A percentile compares a stretch with the other conserved stretches of the same genome.
Conservation (phyloP, 2,797 vertebrate genomes). For the Parotocinclus haroldoi region DNA sequence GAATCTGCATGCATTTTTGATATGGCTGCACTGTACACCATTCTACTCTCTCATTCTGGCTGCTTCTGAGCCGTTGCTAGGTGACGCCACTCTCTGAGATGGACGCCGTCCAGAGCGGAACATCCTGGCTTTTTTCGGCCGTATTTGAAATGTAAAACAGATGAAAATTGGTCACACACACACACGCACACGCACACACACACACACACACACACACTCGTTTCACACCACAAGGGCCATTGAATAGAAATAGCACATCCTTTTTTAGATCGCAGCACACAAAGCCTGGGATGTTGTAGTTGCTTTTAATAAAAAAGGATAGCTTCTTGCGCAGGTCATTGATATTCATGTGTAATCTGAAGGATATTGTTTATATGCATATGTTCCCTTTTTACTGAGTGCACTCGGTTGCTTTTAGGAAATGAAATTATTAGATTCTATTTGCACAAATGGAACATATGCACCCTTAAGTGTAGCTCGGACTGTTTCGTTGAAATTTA, state of each 20-base stretch:
- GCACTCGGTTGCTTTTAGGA: too few relatives aligned
- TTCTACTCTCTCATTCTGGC: too few relatives aligned
- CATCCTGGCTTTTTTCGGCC: conserved; percentile 54
- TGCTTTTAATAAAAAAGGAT: conserved; percentile 4
- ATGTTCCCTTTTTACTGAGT: not conserved
- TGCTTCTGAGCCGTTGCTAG: conserved; percentile 66
- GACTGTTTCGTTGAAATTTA: too few relatives aligned
- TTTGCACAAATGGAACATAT: too few relatives aligned
- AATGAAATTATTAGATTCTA: too few relatives aligned
- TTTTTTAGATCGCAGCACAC: conserved; percentile 18
- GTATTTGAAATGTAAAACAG: conserved; percentile 69
- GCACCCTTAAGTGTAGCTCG: too few relatives aligned
- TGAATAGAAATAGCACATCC: conserved; percentile 46
- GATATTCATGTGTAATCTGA: not conserved
- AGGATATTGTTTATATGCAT: not conserved
- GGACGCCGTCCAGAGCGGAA: conserved; percentile 52
- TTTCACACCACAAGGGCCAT: conserved; percentile 55
- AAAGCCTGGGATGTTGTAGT: conserved; percentile 10
- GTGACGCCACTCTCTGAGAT: conserved; percentile 69
- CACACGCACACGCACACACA: conserved; percentile 60
- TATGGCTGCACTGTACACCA: too few relatives aligned
- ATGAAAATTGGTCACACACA: conserved; percentile 58
- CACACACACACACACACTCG: conserved; percentile 59
- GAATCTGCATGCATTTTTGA: too few relatives aligned
- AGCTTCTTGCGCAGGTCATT: conserved; percentile 8